These are phyloP conservation scores for Cryptoprocta ferox DNA, from an alignment of 2,797 vertebrate species.

Conservation along the genomic window DNA sequence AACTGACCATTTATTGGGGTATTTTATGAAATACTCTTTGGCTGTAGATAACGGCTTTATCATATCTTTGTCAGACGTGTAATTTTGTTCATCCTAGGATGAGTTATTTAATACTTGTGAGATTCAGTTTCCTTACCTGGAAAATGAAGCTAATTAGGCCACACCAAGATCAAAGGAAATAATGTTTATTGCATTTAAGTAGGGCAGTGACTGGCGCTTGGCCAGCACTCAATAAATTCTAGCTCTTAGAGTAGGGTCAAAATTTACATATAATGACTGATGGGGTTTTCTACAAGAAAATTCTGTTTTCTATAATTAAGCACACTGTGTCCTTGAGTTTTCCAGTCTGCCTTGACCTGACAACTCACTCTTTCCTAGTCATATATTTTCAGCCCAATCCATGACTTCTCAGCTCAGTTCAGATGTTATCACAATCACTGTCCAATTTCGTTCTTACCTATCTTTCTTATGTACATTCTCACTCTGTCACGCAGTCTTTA, in stretches of 20 bases:
- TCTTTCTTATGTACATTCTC: background rate
- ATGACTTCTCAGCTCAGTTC: background rate
- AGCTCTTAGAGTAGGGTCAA: background rate
- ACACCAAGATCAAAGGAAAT: background rate
- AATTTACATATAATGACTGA: background rate
- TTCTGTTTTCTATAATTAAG: constrained; percentile 11
- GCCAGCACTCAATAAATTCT: background rate
- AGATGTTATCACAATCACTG: background rate
- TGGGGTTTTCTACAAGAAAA: background rate
- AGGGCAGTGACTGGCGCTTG: background rate
- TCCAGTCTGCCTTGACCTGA: background rate
- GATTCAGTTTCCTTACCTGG: background rate
- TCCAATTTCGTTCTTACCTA: background rate
- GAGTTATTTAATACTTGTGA: constrained; percentile 34
- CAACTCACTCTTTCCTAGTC: background rate
- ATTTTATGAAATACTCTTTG: background rate
- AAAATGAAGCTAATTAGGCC: background rate
- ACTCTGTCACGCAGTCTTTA: background rate
- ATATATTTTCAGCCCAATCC: background rate
- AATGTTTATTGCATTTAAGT: constrained; percentile 4
- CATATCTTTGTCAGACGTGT: background rate
- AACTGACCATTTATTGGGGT: background rate
- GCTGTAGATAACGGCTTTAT: background rate
- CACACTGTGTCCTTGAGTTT: background rate
- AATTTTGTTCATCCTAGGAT: background rate